Base-by-base conservation (phyloP, 2,888 invertebrate genomes). In the Spisula subtruncata region DNA sequence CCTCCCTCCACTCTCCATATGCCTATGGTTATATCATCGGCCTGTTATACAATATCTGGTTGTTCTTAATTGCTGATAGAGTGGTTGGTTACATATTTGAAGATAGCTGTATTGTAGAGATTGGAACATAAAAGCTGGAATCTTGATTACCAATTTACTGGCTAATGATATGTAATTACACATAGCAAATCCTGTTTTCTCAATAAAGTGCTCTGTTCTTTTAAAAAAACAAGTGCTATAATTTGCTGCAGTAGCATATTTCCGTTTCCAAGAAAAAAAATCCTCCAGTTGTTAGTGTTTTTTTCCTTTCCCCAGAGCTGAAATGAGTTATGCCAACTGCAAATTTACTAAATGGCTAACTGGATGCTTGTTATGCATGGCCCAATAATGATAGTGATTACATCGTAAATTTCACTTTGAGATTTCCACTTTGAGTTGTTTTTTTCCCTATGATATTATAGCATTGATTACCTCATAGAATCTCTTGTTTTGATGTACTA, bases 141-240 rank as follows among this genome's bases (percentile, higher is more conserved):
- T 35, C 48, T 46, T 81, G 29, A 81, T 86, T 86, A 81, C 81
- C 85, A 86, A 80, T 86, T 86, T 56, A 81, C 85, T n/a, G 56
- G 85, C 46, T 86, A 56, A 86, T 86, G 35, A 86, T 56, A 54
- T 29, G 60, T 75, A 75, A 75, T 84, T 84, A 75, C 54, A 54
- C 84, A 25, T 48, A 20, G 75, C 71, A 29, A 48, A 41, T 83
- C 25, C 83, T 83, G 84, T 32, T 84, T 71, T 51, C 71, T 29
- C 75, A 48, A 75, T 75, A 29, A 84, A 84, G 51, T 84, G 48
- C 32, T 18, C 71, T 35, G 18, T 18, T 75, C 75, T n/a, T 32
- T 32, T 25, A 10, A 71, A 75, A n/a, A 66, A 75, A 75, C 32
- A 75, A 16, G 18, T 75, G 60, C 29, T 18, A 5, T 75, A 35